Evolutionary conservation across 2,888 invertebrate species (phyloP), one percentile per base, ranked within the genome.

Genomic region (Apotomis betuletana): DNA sequence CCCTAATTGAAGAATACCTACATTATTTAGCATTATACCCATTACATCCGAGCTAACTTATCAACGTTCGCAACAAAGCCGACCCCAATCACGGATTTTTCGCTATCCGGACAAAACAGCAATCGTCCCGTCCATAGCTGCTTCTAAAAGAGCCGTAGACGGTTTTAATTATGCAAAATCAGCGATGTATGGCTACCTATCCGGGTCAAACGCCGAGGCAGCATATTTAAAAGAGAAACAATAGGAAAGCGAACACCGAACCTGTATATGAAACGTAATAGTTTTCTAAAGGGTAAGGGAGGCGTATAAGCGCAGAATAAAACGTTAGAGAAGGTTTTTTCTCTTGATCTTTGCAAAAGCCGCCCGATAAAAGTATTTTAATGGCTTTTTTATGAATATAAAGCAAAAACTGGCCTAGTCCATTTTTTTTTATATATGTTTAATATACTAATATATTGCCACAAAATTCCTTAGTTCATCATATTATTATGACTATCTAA

Each of bases 91-190:
- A 36, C 59, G 13, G 59, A 67, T 60, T 62, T 62, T 52, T 46
- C 65, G 36, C 60, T 38, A n/a, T 15, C 51, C 67, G 55, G 61
- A 67, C 71, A 71, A 67, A 62, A 57, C 71, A n/a, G 46, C 55
- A 71, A 71, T 71, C 71, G 51, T 61, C 71, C 6, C 54, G 41
- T 76, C 79, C 76, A 76, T 70, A 78, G 76, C 75, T 68, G 76
- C 79, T 77, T 76, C 75, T 69, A 59, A 52, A 63, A 74, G 68
- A 65, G 46, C 72, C 62, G 72, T 69, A 70, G 71, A 69, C 74
- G 72, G 68, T 69, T 79, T 80, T 76, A 79, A 78, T 77, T 77
- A 76, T 78, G 75, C 76, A 77, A 73, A 79, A 74, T 76, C 79
- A 79, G 76, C 76, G 77, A 79, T 77, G 77, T 77, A 74, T 70